Evolutionary conservation across 2,797 vertebrate species (phyloP), one percentile per base, ranked within the genome.

Genomic region (Danio jaintianensis): DNA sequence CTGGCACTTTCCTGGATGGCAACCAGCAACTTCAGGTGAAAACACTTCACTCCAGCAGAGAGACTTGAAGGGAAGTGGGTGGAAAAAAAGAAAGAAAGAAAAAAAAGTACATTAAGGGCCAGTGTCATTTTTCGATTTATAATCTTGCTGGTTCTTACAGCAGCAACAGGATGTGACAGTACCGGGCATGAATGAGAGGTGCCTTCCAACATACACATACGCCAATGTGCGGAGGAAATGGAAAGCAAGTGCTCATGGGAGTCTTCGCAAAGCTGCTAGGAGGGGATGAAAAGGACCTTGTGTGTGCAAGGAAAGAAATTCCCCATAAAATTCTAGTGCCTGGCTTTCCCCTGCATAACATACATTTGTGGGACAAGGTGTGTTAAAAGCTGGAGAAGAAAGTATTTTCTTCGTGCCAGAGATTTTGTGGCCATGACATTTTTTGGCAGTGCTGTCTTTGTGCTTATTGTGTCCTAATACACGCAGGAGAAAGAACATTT

Each of bases 101-200:
- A 29, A 29, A 52, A 76, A 66, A 82, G 53, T 78, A 84, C 61
- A 75, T 84, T 85, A 79, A 82, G 74, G 68, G 15, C 16, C 42
- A 75, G 84, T 84, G 72, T 88, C 62, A 47, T 85, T 84, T 84
- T 85, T 87, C 75, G 80, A 70, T 87, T 84, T 88, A 87, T 87
- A 82, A 79, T 79, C 80, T 86, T 75, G 78, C 83, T 67, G 38
- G 79, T 83, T 83, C 80, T 80, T 40, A 40, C 76, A 74, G 79
- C 81, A 64, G 87, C 63, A 84, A 85, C 86, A 88, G 87, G 87
- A 89, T 86, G 86, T 88, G 86, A 89, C 88, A 79, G 78, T 87
- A 85, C 78, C 58, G 72, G 80, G 68, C 84, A 85, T 88, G 88
- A 90, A 90, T 86, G 82, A 87, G 75, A 82, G 53, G 47, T 68